These are phyloP conservation scores for Anhinga rufa DNA, from an alignment of 2,113 vertebrate genomes.

Conservation along the genomic window DNA sequence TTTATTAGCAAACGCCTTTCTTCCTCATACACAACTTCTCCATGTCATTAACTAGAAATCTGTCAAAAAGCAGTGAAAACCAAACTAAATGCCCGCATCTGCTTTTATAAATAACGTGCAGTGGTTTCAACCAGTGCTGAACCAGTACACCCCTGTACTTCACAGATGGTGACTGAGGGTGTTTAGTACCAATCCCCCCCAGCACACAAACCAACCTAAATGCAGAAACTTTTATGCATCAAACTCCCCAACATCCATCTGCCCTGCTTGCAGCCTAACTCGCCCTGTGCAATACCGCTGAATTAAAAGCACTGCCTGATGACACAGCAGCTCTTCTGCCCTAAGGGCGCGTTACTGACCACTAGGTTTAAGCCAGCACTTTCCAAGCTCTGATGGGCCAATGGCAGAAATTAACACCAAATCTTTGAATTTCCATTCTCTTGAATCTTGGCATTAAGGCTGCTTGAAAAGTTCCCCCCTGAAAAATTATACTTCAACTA, in stretches of 20 bases:
- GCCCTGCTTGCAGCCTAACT: neutral
- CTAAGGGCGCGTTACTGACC: neutral
- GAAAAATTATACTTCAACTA: neutral
- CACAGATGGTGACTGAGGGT: neutral
- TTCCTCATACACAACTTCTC: neutral
- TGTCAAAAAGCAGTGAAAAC: neutral
- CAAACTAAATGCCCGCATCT: neutral
- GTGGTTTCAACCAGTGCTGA: neutral
- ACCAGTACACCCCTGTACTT: neutral
- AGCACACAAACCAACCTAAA: neutral
- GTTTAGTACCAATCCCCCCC: neutral
- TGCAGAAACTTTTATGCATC: neutral
- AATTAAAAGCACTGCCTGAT: neutral
- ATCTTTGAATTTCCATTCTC: neutral
- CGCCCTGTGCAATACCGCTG: neutral
- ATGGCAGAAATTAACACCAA: neutral
- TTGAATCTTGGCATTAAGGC: neutral
- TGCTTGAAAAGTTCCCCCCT: neutral
- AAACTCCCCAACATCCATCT: neutral
- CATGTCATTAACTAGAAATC: neutral
- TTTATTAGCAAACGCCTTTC: neutral
- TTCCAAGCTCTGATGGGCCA: neutral
- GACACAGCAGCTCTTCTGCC: neutral
- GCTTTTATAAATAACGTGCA: neutral
- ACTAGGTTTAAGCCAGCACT: neutral